Evolutionary conservation across 2,888 invertebrate genomes (phyloP), one percentile per base, ranked within the genome.

Genomic region (Hyposoter dolosus): DNA sequence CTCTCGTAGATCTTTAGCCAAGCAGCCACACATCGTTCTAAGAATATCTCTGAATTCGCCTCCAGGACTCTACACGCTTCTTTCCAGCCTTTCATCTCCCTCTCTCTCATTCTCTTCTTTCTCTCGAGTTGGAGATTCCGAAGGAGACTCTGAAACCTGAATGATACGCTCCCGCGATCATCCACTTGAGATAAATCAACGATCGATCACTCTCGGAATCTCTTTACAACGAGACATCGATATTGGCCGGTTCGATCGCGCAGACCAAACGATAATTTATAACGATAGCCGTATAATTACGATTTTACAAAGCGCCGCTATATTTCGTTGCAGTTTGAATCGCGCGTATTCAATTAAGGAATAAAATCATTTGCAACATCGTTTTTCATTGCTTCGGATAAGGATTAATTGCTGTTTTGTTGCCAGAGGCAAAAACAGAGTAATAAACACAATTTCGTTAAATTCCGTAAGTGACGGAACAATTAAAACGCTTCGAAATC

Each of bases 11-110:
- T 53, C 82, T 63, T 45, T 76, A 82, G 82, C 85, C 75, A 85
- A 85, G 74, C 69, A 69, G 68, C 74, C 65, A 47, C 65, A 35
- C 23, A 65, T 69, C 78, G 75, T 85, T 85, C 85, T 71, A 82
- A 82, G 85, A 85, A 85, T 82, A 82, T 82, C 78, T 68, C 65
- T 56, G 85, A 82, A 82, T 82, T 85, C 75, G 79, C 85, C 82
- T 75, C 65, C 65, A 71, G 82, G 77, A 76, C 65, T 76, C 65
- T 28, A 35, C 10, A 17, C 10, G 32, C 50, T 23, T 15, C 17
- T 40, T 50, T 10, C 19, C 19, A 60, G 23, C 60, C 28, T 47
- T 17, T n/a, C 4, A 15, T 40, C 40, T 35, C 56, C 3, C 60
- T 28, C 35, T 35, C 50, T 60, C 7, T 75, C 65, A 23, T 5